Percentiles rank a stretch among this genome's conserved stretches.
Conservation (phyloP, 2,797 vertebrate species). For the Hydrocynus forskahlii region DNA sequence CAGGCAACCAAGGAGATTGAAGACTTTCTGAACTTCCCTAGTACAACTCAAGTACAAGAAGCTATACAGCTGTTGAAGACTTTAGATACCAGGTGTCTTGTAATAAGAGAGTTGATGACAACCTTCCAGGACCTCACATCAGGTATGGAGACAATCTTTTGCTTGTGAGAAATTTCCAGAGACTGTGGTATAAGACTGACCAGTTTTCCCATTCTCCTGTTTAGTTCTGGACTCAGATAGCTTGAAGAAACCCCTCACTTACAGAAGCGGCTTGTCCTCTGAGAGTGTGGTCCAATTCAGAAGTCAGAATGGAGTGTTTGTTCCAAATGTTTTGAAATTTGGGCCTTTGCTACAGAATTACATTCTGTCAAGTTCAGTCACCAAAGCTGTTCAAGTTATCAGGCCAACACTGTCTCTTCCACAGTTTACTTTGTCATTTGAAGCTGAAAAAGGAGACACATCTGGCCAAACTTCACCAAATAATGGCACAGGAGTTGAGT, state of each 20-base stretch:
- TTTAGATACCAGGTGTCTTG: slow-evolving; percentile 14
- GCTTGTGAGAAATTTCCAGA: neutral
- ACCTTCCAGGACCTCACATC: slow-evolving; percentile 7
- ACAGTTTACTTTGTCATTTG: neutral
- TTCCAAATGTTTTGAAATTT: slow-evolving; percentile 19
- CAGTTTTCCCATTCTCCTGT: neutral
- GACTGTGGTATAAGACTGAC: neutral
- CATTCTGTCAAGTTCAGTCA: neutral
- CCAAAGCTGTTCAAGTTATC: slow-evolving; percentile 4
- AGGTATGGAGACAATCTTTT: neutral
- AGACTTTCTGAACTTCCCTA: neutral
- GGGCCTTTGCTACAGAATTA: slow-evolving; percentile 21
- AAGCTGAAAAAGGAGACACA: neutral
- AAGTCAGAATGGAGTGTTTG: neutral
- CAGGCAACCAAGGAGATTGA: slow-evolving; percentile 23
- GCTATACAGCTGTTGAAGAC: slow-evolving; percentile 11
- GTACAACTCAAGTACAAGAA: neutral
- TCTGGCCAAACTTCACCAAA: neutral
- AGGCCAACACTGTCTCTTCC: neutral
- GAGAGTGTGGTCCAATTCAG: neutral
- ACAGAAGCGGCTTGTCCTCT: neutral
- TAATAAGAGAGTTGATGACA: neutral
- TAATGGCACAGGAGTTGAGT: neutral
- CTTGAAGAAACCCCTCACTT: neutral
- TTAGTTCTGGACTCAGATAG: neutral